Evolutionary conservation across 2,113 vertebrate species (phyloP).

Genomic region (Pseudolaguvia tuberculata): DNA sequence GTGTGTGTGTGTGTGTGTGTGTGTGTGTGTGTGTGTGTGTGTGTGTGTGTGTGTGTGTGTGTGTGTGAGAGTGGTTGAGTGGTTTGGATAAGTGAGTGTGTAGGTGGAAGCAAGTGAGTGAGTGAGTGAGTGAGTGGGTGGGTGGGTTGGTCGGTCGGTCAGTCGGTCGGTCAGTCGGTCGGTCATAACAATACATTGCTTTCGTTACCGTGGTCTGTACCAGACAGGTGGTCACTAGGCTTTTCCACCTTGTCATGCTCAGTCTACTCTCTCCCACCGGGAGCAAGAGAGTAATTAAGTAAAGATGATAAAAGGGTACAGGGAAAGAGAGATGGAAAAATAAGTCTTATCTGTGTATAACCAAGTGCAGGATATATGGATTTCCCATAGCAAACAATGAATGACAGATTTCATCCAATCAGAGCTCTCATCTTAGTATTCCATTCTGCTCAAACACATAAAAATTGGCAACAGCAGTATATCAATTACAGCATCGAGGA

Average conservation of each 20-base stretch:
- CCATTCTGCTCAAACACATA: conserved; percentile 21
- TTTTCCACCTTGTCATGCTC: conserved; percentile 28
- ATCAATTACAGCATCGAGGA: conserved; percentile 2
- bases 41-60: no score
- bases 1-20: no score
- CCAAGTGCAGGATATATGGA: conserved; percentile 50
- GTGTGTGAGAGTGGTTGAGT: no score
- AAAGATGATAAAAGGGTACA: conserved; percentile 17
- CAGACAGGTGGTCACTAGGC: conserved; percentile 23
- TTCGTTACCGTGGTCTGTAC: conserved; percentile 18
- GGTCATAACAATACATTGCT: background rate
- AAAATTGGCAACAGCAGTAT: conserved; percentile 15
- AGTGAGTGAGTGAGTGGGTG: background rate
- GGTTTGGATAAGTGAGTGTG: no score
- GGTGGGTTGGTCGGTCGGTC: background rate
- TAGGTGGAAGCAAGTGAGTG: no score
- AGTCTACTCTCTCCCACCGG: conserved; percentile 7
- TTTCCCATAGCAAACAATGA: conserved; percentile 44
- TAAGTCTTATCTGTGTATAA: conserved; percentile 51
- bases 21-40: no score
- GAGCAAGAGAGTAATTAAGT: conserved; percentile 15
- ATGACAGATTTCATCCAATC: conserved; percentile 37
- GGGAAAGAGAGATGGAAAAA: conserved; percentile 23
- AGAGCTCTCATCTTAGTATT: conserved; percentile 18
- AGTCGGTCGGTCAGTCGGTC: background rate